Evolutionary conservation across 2,888 invertebrate genomes (phyloP).

Genomic region (Chrysina gloriosa): DNA sequence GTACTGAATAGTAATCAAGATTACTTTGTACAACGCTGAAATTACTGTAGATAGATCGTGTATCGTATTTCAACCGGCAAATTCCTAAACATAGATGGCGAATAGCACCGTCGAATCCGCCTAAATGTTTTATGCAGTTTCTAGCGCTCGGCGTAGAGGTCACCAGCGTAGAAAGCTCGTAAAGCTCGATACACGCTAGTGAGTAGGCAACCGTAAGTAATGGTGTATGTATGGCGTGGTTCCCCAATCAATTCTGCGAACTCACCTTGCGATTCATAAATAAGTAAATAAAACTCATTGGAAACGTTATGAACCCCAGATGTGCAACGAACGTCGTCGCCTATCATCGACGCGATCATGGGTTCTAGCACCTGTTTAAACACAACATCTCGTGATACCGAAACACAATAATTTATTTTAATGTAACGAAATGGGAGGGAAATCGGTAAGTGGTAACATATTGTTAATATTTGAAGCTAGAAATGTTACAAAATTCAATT

Average conservation of each 20-base stretch:
- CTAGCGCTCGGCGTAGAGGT: conserved; percentile 35
- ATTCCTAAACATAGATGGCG: conserved; percentile 17
- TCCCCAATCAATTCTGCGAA: conserved; percentile 42
- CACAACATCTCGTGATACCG: conserved; percentile 35
- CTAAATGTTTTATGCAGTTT: neutral
- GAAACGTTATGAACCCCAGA: conserved; percentile 37
- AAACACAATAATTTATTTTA: conserved; percentile 34
- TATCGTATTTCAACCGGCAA: neutral
- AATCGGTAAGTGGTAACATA: conserved; percentile 36
- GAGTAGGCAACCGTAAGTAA: conserved; percentile 47
- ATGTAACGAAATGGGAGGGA: conserved; percentile 41
- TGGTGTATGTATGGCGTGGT: conserved; percentile 46
- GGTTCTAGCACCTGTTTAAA: conserved; percentile 41
- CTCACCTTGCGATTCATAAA: conserved; percentile 13
- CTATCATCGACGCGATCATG: conserved; percentile 36
- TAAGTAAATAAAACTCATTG: conserved; percentile 19
- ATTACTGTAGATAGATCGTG: too few species aligned
- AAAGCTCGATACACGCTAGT: conserved; percentile 50
- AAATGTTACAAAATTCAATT: neutral
- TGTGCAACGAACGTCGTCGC: conserved; percentile 33
- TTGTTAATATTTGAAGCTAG: neutral
- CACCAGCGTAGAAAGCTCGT: conserved; percentile 44
- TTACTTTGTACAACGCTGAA: too few species aligned
- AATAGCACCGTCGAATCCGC: neutral
- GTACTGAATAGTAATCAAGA: too few species aligned